Conservation (phyloP, 2,888 invertebrate species). For the Nephrocerus scutellatus region DNA sequence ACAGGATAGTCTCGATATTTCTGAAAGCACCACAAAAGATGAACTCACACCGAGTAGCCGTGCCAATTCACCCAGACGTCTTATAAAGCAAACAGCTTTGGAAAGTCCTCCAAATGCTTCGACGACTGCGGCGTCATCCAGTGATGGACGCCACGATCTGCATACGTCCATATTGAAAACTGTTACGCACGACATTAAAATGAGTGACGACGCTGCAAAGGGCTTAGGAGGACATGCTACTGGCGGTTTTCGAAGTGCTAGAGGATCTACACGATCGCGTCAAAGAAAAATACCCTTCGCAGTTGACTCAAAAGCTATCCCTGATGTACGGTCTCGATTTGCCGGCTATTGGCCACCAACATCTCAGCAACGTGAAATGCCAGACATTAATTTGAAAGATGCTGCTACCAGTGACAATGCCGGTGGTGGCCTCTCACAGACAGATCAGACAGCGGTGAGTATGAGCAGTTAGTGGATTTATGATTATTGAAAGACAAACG, state of each 20-base stretch:
- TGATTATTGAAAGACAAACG: neutral
- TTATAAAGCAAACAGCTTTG: conserved; percentile 66
- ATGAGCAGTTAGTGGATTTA: neutral
- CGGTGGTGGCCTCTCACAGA: conserved; percentile 30
- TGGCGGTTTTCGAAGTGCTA: conserved; percentile 11
- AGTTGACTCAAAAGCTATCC: conserved; percentile 50
- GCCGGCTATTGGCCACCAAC: conserved; percentile 54
- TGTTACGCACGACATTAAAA: conserved; percentile 29
- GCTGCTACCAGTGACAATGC: conserved; percentile 30
- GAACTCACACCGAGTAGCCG: conserved; percentile 47
- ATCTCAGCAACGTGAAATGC: conserved; percentile 32
- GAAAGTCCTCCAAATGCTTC: conserved; percentile 55
- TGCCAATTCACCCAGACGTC: conserved; percentile 57
- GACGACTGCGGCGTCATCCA: conserved; percentile 15
- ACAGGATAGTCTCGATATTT: conserved; percentile 49
- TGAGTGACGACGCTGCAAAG: conserved; percentile 5
- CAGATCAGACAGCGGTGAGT: conserved; percentile 31
- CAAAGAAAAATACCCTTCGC: conserved; percentile 53
- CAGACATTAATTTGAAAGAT: conserved; percentile 35
- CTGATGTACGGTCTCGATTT: conserved; percentile 49
- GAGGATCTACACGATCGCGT: conserved; percentile 50
- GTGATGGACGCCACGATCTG: conserved; percentile 27
- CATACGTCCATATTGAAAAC: conserved; percentile 41
- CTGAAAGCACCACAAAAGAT: conserved; percentile 44
- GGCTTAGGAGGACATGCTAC: conserved; percentile 15